Conservation (phyloP, 2,113 vertebrate species). For the Nerophis lumbriciformis region DNA sequence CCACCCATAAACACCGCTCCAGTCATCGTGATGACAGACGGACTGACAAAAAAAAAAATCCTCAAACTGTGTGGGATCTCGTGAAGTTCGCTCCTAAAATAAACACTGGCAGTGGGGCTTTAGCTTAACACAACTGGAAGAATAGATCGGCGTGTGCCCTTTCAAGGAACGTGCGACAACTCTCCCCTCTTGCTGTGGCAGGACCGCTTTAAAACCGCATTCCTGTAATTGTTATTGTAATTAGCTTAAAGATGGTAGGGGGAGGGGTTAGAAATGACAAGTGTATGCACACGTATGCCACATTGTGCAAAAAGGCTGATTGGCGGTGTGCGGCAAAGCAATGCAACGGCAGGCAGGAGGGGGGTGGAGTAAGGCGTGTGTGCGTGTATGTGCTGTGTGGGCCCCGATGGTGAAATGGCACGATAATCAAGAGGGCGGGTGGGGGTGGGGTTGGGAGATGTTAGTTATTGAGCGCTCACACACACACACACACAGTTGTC, state of each 20-base stretch:
- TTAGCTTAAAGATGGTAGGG: slow-evolving; percentile 53
- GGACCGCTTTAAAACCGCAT: slow-evolving; percentile 60
- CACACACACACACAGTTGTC: slow-evolving; percentile 49
- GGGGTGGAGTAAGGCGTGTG: slow-evolving; percentile 26
- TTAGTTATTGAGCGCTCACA: slow-evolving; percentile 40
- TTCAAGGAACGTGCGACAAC: slow-evolving; percentile 64
- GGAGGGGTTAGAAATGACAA: slow-evolving; percentile 15
- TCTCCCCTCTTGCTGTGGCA: slow-evolving; percentile 53
- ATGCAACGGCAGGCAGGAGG: slow-evolving; percentile 3
- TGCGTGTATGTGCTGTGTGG: slow-evolving; percentile 33
- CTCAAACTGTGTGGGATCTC: slow-evolving; percentile 27
- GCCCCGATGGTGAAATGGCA: slow-evolving; percentile 60
- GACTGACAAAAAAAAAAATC: slow-evolving; percentile 28
- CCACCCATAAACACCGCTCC: slow-evolving; percentile 12
- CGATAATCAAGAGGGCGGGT: slow-evolving; percentile 58
- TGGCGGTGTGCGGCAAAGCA: slow-evolving; percentile 41
- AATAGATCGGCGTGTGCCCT: slow-evolving; percentile 70
- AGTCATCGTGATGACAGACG: slow-evolving; percentile 37
- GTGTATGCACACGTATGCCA: slow-evolving; percentile 35
- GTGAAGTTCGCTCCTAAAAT: slow-evolving; percentile 47
- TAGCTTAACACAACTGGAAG: slow-evolving; percentile 69
- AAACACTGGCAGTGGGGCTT: slow-evolving; percentile 46
- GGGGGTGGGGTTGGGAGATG: slow-evolving; percentile 42
- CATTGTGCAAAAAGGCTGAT: slow-evolving; percentile 46
- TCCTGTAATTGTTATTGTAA: slow-evolving; percentile 76